Conservation (phyloP, 1,140 invertebrate genomes). For the Coelopa frigida region DNA sequence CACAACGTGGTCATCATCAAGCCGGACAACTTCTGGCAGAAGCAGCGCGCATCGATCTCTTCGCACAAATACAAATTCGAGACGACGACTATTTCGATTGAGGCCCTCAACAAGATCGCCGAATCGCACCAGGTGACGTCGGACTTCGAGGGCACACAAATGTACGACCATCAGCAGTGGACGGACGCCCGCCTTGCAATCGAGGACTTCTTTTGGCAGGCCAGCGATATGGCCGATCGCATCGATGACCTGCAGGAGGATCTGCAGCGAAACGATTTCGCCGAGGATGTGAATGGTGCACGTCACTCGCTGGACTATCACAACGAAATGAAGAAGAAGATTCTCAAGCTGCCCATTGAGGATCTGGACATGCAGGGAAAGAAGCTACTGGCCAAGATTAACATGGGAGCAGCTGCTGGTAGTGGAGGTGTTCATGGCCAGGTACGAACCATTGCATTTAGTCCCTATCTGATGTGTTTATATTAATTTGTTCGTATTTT, state of each 20-base stretch:
- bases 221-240: constrained; percentile 82
- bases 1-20: constrained; percentile 94
- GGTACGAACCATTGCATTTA: constrained; percentile 14
- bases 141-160: constrained; percentile 88
- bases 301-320: constrained; percentile 88
- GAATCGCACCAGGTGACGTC: constrained; percentile 84
- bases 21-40: constrained; percentile 99
- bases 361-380: constrained; percentile 71
- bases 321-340: constrained; percentile 89
- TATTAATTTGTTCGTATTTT: constrained; percentile 6
- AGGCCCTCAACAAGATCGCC: constrained; percentile 85
- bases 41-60: constrained; percentile 91
- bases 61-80: constrained; percentile 99
- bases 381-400: constrained; percentile 39
- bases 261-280: constrained; percentile 81
- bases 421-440: constrained; percentile 16
- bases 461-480: neutral
- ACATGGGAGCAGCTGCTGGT: constrained; percentile 19
- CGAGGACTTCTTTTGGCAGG: constrained; percentile 94
- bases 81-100: constrained; percentile 93
- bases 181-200: constrained; percentile 87
- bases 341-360: constrained; percentile 87
- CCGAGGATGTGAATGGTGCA: constrained; percentile 83
- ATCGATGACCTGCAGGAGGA: constrained; percentile 89
- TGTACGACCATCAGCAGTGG: constrained; percentile 95